A percentile compares a stretch with the other conserved stretches of the same genome.
Conservation (phyloP, 2,797 vertebrate species). For the Lophius americanus region DNA sequence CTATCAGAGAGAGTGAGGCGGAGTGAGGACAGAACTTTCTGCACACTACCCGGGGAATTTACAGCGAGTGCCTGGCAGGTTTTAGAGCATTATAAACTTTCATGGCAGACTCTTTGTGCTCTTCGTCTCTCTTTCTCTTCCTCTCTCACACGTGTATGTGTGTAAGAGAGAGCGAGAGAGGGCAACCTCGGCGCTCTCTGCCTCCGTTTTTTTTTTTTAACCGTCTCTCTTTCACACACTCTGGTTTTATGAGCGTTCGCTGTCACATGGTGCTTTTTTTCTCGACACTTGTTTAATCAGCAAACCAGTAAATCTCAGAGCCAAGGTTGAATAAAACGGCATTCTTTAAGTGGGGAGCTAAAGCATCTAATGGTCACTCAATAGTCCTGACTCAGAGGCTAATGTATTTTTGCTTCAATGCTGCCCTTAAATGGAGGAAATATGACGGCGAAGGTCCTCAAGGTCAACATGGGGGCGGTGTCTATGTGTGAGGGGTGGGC, state of each 20-base stretch:
- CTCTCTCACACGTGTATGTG: neutral
- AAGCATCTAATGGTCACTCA: slow-evolving; percentile 60
- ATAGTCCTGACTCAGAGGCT: slow-evolving; percentile 40
- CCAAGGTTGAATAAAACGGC: slow-evolving; percentile 72
- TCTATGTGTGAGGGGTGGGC: slow-evolving; percentile 9
- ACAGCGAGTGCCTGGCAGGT: slow-evolving; percentile 71
- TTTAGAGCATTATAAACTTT: slow-evolving; percentile 83
- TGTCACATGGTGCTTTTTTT: slow-evolving; percentile 62
- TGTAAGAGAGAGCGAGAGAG: slow-evolving; percentile 19
- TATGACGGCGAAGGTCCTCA: slow-evolving; percentile 32
- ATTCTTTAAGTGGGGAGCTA: slow-evolving; percentile 45
- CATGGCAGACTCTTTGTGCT: slow-evolving; percentile 71
- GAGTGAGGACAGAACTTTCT: slow-evolving; percentile 27
- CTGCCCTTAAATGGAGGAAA: slow-evolving; percentile 49
- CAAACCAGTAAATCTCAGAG: slow-evolving; percentile 66
- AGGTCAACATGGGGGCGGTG: slow-evolving; percentile 2
- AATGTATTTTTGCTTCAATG: slow-evolving; percentile 46
- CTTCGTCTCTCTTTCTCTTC: slow-evolving; percentile 27
- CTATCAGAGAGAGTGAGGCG: slow-evolving; percentile 12
- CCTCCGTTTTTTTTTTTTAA: slow-evolving; percentile 31
- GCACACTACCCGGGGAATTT: slow-evolving; percentile 77
- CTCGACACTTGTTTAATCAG: slow-evolving; percentile 67
- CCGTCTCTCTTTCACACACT: slow-evolving; percentile 59
- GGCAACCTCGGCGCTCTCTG: slow-evolving; percentile 52
- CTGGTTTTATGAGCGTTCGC: slow-evolving; percentile 60